Evolutionary conservation across 2,797 vertebrate genomes (phyloP), one percentile per base, ranked within the genome.

Genomic region (Bryconaethiops microstoma): DNA sequence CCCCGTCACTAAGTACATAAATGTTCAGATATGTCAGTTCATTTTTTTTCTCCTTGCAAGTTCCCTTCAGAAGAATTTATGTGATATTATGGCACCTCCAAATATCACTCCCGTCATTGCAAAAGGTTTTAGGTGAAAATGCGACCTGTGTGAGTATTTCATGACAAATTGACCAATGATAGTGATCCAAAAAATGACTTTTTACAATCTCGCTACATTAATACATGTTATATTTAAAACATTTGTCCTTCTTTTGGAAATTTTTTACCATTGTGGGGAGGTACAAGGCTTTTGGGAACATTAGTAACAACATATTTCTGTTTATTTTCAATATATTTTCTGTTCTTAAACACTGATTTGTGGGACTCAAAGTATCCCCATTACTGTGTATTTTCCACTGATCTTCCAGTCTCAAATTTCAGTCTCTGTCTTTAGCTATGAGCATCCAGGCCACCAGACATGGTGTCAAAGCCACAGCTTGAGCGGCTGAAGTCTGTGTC

Each of bases 391-490:
- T 19, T 19, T 40, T 42, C 72, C 17, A 23, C 39, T 63, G 17
- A 69, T 21, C 19, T 19, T 55, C 42, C 25, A 42, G 0, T 19
- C 52, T 40, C 48, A 19, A 8, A 4, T 25, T 42, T 54, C 2
- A 16, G 19, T 52, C n/a, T 63, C 19, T 64, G 54, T n/a, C 60
- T 39, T 23, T 50, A 14, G 57, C 64, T 74, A 29, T 52, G 39
- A 29, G 16, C 39, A 23, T 59, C 64, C 52, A 16, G 52, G 52
- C 71, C 57, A 74, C 70, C 83, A 81, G 71, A 81, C 65, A 63
- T 64, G 39, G 81, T 81, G 72, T 83, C 73, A 64, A 77, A 80
- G 40, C 52, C 57, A 73, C 78, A 80, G 82, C 52, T 79, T 83
- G 82, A 45, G 63, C 62, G 23, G 63, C 55, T 82, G 71, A 79